Evolutionary conservation across 2,797 vertebrate genomes (phyloP).

Genomic region (Phoebastria nigripes): DNA sequence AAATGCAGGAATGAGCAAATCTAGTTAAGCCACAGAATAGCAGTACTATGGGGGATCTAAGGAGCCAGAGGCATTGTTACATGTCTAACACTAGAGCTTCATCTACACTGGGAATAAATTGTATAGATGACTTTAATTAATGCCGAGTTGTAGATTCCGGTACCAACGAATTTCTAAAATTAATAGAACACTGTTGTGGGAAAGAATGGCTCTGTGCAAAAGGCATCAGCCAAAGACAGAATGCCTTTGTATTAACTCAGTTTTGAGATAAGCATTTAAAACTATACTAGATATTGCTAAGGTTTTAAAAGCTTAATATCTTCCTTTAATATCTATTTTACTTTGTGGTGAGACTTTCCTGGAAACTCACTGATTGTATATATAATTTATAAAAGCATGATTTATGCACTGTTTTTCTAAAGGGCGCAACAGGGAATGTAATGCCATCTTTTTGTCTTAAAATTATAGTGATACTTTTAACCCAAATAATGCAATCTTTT

Average conservation of each 20-base stretch:
- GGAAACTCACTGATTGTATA: not conserved
- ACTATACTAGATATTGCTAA: not conserved
- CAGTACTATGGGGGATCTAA: not conserved
- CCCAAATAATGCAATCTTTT: not conserved
- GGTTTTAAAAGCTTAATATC: not conserved
- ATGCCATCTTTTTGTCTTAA: not conserved
- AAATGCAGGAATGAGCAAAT: not conserved
- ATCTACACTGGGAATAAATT: not conserved
- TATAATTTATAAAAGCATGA: not conserved
- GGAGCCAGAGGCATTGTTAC: not conserved
- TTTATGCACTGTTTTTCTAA: not conserved
- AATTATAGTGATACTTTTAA: not conserved
- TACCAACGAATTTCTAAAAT: not conserved
- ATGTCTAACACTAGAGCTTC: not conserved
- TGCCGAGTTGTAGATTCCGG: not conserved
- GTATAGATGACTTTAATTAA: not conserved
- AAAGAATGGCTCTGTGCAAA: not conserved
- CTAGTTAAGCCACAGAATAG: not conserved
- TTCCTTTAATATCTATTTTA: not conserved
- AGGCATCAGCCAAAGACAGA: not conserved
- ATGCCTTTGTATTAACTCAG: not conserved
- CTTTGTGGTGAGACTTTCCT: not conserved
- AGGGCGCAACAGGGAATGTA: not conserved
- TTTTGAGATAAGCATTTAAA: slow-evolving; percentile 1
- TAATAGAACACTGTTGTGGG: not conserved